Conservation (phyloP, 2,113 vertebrate genomes). For the Dermatemys mawii region DNA sequence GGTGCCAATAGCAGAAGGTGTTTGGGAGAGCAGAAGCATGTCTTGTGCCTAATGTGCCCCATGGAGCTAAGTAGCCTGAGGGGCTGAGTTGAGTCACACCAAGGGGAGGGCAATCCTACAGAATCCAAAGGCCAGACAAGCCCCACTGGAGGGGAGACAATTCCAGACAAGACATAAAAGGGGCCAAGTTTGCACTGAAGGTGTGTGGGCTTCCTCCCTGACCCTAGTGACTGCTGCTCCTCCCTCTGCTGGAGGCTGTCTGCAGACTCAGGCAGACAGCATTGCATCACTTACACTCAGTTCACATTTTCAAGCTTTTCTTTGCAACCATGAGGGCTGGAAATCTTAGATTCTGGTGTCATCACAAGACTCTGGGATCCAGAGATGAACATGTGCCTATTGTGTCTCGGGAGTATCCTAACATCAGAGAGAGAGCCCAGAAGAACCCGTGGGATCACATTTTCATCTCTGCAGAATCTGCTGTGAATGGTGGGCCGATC, state of each 20-base stretch:
- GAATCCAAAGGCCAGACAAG: background rate
- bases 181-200: rapidly evolving
- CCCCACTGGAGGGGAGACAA: background rate
- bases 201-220: background rate
- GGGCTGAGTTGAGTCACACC: background rate
- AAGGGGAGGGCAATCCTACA: background rate
- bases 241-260: background rate
- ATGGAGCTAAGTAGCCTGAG: background rate
- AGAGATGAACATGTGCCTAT: too few relatives aligned
- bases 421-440: background rate
- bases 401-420: too few relatives aligned
- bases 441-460: background rate
- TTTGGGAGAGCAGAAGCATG: background rate
- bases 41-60: background rate
- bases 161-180: background rate
- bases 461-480: background rate
- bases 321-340: background rate
- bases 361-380: too few relatives aligned
- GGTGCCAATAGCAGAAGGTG: background rate
- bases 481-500: background rate
- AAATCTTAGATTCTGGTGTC: background rate
- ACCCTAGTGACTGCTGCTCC: background rate
- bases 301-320: background rate
- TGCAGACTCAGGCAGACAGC: background rate
- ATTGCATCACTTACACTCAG: background rate